Percentiles rank a stretch among this genome's conserved stretches.
Conservation (phyloP, 1,140 invertebrate genomes). For the Euglossa dilemma region DNA sequence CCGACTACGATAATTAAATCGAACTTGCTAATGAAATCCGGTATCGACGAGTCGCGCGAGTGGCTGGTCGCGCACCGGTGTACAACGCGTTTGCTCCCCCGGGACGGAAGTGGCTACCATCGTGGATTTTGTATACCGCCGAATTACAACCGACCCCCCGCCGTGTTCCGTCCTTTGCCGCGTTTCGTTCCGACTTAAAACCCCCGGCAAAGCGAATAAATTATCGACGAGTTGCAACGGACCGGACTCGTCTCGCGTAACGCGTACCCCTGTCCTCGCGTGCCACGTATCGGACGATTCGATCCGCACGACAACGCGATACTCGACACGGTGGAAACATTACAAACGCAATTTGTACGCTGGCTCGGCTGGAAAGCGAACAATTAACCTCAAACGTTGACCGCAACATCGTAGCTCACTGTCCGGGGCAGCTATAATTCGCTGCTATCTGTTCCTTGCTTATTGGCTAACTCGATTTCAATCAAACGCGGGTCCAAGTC, state of each 20-base stretch:
- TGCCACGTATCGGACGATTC: neutral
- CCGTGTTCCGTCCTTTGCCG: neutral
- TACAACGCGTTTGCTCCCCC: constrained; percentile 14
- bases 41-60: constrained; percentile 68
- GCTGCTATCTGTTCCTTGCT: constrained; percentile 27
- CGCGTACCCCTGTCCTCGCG: neutral
- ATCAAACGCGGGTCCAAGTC: neutral
- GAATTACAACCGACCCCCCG: constrained; percentile 19
- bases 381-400: constrained; percentile 41
- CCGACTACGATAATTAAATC: constrained; percentile 68
- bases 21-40: constrained; percentile 75
- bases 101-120: constrained; percentile 12
- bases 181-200: constrained; percentile 18
- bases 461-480: constrained; percentile 40
- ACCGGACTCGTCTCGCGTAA: neutral
- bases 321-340: neutral
- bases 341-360: constrained; percentile 40
- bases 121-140: constrained; percentile 9
- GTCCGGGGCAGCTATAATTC: constrained; percentile 4
- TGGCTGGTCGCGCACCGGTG: neutral
- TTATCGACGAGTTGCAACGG: neutral
- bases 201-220: neutral
- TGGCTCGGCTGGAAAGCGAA: constrained; percentile 18
- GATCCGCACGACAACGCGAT: constrained; percentile 1
- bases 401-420: constrained; percentile 27